Base-by-base conservation (phyloP, 1,140 invertebrate species). In the Pollicipes pollicipes region DNA sequence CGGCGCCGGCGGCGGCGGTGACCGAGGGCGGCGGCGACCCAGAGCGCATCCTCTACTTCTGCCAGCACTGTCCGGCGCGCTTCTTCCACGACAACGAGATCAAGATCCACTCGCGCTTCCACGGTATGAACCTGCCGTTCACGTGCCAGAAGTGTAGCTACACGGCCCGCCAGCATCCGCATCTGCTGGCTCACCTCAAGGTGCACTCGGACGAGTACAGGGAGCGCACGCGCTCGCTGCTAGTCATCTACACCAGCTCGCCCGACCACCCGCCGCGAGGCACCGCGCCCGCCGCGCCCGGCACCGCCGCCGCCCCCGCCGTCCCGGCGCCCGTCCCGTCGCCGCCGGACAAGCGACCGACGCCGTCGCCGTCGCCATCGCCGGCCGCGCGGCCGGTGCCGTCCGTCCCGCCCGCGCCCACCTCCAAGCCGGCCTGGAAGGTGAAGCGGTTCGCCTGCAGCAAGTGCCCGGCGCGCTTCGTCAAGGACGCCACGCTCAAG, bases 151-250 rank as follows among this genome's bases (percentile, higher is more conserved):
- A 83, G 77, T 93, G 91, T 76, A 86, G 88, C n/a, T 93, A 90
- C 77, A 85, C 88, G 0, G 86, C 88, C 0, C 79, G 85, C 0
- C 86, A 90, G 74, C 71, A 78, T 66, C 81, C 83, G 0, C 84
- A 91, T 76, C 79, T 93, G 17, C 77, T 83, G n/a, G 83, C 86
- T 6, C 91, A 94, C 79, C 80, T 83, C 3, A 85, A 86, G 75
- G 89, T 93, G 0, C 92, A 95, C 77, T 86, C 87, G 6, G 82
- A 85, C 10, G 88, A 91, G 75, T 94, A 94, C 78, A 86, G 91
- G 79, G 73, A 89, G 66, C 85, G 88, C 75, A 90, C 88, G 3
- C 86, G 85, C 76, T 83, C 85, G 73, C 79, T 93, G 31, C 82
- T 88, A 70, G 82, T 83, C n/a, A 80, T 86, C 30, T 87, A 90